These are phyloP conservation scores for Callionymus lyra DNA, from an alignment of 2,113 vertebrate genomes.

Conservation along the genomic window DNA sequence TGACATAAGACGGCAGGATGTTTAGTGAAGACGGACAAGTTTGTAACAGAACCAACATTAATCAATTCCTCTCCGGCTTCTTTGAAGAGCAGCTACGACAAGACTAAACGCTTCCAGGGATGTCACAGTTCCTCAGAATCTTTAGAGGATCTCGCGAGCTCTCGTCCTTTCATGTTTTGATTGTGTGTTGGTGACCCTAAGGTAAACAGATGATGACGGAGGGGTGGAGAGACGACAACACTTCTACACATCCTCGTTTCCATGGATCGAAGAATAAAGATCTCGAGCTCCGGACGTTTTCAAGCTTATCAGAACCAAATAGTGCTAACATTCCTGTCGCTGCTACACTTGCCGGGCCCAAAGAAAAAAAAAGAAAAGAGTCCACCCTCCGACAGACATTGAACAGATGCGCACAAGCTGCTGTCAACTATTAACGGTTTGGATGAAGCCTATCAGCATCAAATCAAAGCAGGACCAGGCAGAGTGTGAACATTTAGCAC, in stretches of 20 bases:
- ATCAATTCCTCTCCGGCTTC: conserved; percentile 64
- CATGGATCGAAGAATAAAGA: conserved; percentile 39
- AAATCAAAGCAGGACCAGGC: conserved; percentile 18
- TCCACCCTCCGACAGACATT: conserved; percentile 46
- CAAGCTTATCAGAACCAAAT: conserved; percentile 55
- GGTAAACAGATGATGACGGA: conserved; percentile 64
- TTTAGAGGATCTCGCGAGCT: conserved; percentile 65
- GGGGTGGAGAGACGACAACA: conserved; percentile 20
- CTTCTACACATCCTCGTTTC: no score
- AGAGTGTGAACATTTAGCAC: conserved; percentile 43
- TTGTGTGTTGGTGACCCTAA: conserved; percentile 72
- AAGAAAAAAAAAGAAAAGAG: conserved; percentile 23
- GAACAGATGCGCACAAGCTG: conserved; percentile 55
- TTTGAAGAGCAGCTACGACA: conserved; percentile 69
- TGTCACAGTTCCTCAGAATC: conserved; percentile 72
- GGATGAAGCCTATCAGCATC: conserved; percentile 37
- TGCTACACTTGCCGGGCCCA: conserved; percentile 32
- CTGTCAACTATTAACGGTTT: conserved; percentile 37
- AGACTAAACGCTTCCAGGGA: conserved; percentile 74
- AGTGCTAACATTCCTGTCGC: conserved; percentile 35
- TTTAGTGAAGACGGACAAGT: conserved; percentile 44
- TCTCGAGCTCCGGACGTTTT: conserved; percentile 49
- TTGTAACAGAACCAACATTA: conserved; percentile 70
- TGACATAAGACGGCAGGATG: conserved; percentile 40
- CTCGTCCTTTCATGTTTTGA: conserved; percentile 78